A percentile compares a stretch with the other conserved stretches of the same genome.
Conservation (phyloP, 2,888 invertebrate species). For the Aromia moschata region DNA sequence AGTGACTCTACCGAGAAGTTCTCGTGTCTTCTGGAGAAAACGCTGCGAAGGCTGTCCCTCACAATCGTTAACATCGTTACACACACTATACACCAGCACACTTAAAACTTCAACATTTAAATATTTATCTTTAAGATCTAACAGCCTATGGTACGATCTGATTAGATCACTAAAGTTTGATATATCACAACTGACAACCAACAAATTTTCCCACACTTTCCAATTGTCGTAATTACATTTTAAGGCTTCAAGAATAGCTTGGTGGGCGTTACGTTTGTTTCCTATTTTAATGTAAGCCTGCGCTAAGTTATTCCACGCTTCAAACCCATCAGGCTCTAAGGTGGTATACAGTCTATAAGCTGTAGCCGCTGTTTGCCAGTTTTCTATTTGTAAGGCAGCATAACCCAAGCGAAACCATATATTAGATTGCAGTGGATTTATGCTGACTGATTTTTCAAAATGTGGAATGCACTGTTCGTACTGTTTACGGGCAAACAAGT, state of each 20-base stretch:
- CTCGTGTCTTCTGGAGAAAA: slow-evolving; percentile 56
- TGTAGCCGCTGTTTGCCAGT: slow-evolving; percentile 84
- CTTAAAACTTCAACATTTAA: slow-evolving; percentile 79
- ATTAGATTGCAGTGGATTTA: slow-evolving; percentile 88
- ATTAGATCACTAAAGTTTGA: slow-evolving; percentile 87
- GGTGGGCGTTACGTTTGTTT: slow-evolving; percentile 86
- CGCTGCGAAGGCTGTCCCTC: slow-evolving; percentile 65
- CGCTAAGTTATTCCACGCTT: slow-evolving; percentile 98
- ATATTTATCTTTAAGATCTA: slow-evolving; percentile 85
- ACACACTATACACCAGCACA: slow-evolving; percentile 76
- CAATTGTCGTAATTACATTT: slow-evolving; percentile 94
- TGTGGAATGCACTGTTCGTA: slow-evolving; percentile 83
- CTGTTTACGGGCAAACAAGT: slow-evolving; percentile 77
- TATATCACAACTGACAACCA: slow-evolving; percentile 87
- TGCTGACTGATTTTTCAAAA: slow-evolving; percentile 81
- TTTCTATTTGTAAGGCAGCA: slow-evolving; percentile 79
- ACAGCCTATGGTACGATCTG: slow-evolving; percentile 82
- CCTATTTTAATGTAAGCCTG: slow-evolving; percentile 90
- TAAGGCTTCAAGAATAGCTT: slow-evolving; percentile 86
- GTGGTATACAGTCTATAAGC: slow-evolving; percentile 88
- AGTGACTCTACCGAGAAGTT: slow-evolving; percentile 67
- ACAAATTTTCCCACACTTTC: slow-evolving; percentile 95
- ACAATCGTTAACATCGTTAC: slow-evolving; percentile 71
- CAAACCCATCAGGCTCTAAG: slow-evolving; percentile 89
- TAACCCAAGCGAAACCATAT: slow-evolving; percentile 89